phyloP scores from a whole-genome alignment of 2,888 invertebrate species.

The Conchocele bisecta region DNA sequence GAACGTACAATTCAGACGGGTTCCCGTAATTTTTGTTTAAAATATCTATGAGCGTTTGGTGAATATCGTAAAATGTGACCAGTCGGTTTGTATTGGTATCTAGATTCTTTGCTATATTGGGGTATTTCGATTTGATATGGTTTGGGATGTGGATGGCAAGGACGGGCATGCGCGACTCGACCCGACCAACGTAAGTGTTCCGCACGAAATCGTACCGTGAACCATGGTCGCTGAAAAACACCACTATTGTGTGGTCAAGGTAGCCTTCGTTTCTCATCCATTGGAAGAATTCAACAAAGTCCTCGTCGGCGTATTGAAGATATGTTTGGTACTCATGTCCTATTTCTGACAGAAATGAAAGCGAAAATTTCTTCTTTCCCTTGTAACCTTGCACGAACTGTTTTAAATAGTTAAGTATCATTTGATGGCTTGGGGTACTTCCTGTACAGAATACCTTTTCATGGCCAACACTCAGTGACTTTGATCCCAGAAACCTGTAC shows the following conservation, averaged over 20 bases:
- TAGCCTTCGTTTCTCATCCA: slow-evolving; percentile 78
- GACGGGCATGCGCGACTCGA: slow-evolving; percentile 94
- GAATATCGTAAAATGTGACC: slow-evolving; percentile 92
- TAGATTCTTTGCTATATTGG: slow-evolving; percentile 87
- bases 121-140: slow-evolving; percentile 88
- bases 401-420: slow-evolving; percentile 87
- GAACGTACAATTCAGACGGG: slow-evolving; percentile 5
- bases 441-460: too few species aligned
- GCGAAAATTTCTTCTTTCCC: slow-evolving; percentile 88
- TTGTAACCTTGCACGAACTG: slow-evolving; percentile 86
- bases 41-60: slow-evolving; percentile 90
- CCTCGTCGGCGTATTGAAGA: slow-evolving; percentile 89
- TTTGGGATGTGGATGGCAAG: slow-evolving; percentile 89
- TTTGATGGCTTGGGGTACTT: slow-evolving; percentile 8
- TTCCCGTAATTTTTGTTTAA: slow-evolving; percentile 53
- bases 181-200: slow-evolving; percentile 88
- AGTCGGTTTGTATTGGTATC: slow-evolving; percentile 87
- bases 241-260: slow-evolving; percentile 70
- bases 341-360: slow-evolving; percentile 92
- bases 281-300: slow-evolving; percentile 86
- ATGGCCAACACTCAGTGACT: too few species aligned
- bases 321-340: slow-evolving; percentile 93
- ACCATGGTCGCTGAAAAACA: slow-evolving; percentile 92
- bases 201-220: slow-evolving; percentile 93
- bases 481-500: slow-evolving; percentile 8